A percentile compares a stretch with the other conserved stretches of the same genome.
Evolutionary conservation across 2,113 vertebrate genomes (phyloP).

Genomic region (Erythrolamprus reginae): DNA sequence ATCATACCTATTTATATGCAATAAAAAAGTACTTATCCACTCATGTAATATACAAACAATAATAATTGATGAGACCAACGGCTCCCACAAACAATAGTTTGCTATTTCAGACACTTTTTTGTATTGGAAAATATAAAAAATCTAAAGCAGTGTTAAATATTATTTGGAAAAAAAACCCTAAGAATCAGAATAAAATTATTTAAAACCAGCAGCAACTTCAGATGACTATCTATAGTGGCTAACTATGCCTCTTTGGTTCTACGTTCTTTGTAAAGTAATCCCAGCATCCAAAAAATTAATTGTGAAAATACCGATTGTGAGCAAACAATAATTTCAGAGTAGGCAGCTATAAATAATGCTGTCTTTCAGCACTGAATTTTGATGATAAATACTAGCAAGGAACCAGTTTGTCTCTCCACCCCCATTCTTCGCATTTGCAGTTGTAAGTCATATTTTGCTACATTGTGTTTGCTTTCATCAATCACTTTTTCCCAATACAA

Average conservation of each 20-base stretch:
- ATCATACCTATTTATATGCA: not conserved
- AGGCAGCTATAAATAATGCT: not conserved
- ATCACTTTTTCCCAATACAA: not conserved
- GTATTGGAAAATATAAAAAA: not conserved
- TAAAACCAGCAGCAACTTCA: not conserved
- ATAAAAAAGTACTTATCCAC: not conserved
- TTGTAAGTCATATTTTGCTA: constrained; percentile 5
- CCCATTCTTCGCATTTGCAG: not conserved
- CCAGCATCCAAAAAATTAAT: not conserved
- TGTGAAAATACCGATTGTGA: not conserved
- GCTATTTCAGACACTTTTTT: not conserved
- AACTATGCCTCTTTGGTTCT: not conserved
- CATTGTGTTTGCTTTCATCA: not conserved
- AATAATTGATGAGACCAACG: not conserved
- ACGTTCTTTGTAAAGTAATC: not conserved
- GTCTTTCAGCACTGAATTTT: not conserved
- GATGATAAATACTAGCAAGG: not conserved
- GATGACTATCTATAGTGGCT: not conserved
- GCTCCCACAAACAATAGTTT: not conserved
- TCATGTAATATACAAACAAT: not conserved
- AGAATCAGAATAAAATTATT: not conserved
- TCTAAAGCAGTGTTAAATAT: not conserved
- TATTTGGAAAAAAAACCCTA: not conserved
- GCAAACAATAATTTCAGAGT: not conserved
- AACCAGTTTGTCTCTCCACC: not conserved